A percentile compares a stretch with the other conserved stretches of the same genome.
Conservation (phyloP, 2,888 invertebrate genomes). For the Ornithoptera alexandrae region DNA sequence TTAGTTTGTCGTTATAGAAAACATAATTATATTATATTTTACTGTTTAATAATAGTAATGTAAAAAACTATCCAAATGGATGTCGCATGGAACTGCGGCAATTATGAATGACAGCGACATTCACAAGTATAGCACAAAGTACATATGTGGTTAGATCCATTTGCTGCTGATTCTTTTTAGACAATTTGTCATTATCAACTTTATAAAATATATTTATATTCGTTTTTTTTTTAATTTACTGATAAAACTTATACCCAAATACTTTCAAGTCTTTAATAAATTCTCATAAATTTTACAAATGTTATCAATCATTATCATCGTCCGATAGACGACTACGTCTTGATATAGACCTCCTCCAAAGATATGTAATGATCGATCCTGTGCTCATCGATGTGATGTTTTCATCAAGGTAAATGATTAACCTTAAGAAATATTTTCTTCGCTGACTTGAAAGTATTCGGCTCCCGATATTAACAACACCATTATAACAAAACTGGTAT, state of each 20-base stretch:
- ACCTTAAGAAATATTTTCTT: constrained; percentile 5
- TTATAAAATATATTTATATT: no score
- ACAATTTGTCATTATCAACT: neutral
- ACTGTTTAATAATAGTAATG: neutral
- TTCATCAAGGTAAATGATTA: no score
- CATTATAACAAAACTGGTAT: constrained; percentile 54
- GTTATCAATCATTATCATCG: no score
- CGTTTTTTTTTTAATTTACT: neutral
- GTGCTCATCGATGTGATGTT: no score
- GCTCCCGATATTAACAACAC: constrained; percentile 11
- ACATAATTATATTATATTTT: neutral
- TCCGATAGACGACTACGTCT: no score
- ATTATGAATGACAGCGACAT: neutral
- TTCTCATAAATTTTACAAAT: no score
- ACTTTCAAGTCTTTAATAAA: neutral
- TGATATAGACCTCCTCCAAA: no score
- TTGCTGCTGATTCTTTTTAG: constrained; percentile 3
- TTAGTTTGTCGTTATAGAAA: neutral
- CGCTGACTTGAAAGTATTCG: constrained; percentile 17
- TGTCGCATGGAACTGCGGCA: neutral
- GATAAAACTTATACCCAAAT: neutral
- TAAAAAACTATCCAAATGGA: neutral
- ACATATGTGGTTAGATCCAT: constrained; percentile 2
- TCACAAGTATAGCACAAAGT: neutral
- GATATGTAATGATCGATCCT: no score